Base-by-base conservation (phyloP, 64 coral and sea anemone genomes). In the Pocillopora verrucosa region DNA sequence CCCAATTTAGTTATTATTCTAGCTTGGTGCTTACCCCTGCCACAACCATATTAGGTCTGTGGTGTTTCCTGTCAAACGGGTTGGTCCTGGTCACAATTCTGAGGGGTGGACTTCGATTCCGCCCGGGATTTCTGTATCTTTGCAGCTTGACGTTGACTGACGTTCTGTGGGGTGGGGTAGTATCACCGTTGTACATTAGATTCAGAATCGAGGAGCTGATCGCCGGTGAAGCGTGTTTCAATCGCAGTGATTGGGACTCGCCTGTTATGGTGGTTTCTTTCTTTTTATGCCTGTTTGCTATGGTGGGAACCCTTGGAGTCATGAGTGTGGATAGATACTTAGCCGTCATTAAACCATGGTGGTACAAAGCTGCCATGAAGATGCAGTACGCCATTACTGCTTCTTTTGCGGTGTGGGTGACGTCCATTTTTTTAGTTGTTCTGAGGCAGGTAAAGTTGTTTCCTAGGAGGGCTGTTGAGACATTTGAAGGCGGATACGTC, bases 51-150 rank as follows among this genome's bases (percentile, higher is more conserved):
- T 16, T 85, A 4, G 82, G 34, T 24, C 37, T 85, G 2, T 85
- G 82, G 82, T 85, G 82, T 72, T 85, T 85, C 82, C 61, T 85
- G 20, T 85, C 82, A 72, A 85, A 85, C 38, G 63, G 63, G 82
- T 56, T 45, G 16, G 61, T 85, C 19, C 22, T 85, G 63, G 14
- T 85, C 11, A 37, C n/a, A 20, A 69, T 85, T 70, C 36, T 85
- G 2, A 26, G n/a, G 65, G 37, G 63, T 26, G 45, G 65, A 41
- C 35, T 85, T 56, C 63, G n/a, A 56, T 56, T 85, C 17, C 34
- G 65, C 3, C 63, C 82, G 51, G 82, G 82, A 36, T 65, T 85
- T n/a, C n/a, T 41, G 16, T 24, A 41, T 22, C 64, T 85, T 4
- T 85, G 82, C n/a, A 57, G 82, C 25, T 85, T 85, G 64, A 85